Evolutionary conservation across 2,113 vertebrate genomes (phyloP).

Genomic region (Copsychus sechellarum): DNA sequence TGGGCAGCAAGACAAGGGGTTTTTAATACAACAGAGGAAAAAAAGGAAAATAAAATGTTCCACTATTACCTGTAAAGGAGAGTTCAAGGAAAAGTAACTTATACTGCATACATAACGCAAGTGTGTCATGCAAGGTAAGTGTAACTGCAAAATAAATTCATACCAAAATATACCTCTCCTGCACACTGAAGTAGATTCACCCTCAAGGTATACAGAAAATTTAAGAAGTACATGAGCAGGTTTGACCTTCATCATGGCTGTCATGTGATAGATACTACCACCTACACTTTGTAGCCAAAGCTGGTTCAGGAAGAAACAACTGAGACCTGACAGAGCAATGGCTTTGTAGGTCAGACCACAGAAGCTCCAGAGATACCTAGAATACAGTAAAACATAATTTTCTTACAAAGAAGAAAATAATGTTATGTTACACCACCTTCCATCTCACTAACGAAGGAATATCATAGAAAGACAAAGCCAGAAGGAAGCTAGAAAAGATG

Average conservation of each 20-base stretch:
- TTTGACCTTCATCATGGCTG: not conserved
- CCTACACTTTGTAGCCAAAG: not conserved
- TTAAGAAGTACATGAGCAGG: not conserved
- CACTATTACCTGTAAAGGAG: not conserved
- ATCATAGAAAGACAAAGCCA: not conserved
- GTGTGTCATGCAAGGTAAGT: not conserved
- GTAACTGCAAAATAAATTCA: not conserved
- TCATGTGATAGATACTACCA: not conserved
- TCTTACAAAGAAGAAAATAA: not conserved
- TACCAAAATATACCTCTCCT: not conserved
- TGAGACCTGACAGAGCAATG: not conserved
- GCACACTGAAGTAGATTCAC: not conserved
- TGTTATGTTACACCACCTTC: not conserved
- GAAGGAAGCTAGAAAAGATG: not conserved
- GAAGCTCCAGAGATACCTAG: not conserved
- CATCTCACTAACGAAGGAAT: not conserved
- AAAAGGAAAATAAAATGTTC: not conserved
- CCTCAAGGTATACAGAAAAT: accelerated
- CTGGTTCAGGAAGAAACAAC: not conserved
- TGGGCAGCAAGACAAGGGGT: constrained; percentile 33
- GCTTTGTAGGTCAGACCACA: not conserved
- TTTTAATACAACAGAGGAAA: not conserved
- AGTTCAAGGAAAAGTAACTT: not conserved
- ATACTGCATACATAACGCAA: not conserved
- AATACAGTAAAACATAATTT: not conserved